Evolutionary conservation across 64 coral and sea anemone species (phyloP).

Genomic region (Pachyseris speciosa): DNA sequence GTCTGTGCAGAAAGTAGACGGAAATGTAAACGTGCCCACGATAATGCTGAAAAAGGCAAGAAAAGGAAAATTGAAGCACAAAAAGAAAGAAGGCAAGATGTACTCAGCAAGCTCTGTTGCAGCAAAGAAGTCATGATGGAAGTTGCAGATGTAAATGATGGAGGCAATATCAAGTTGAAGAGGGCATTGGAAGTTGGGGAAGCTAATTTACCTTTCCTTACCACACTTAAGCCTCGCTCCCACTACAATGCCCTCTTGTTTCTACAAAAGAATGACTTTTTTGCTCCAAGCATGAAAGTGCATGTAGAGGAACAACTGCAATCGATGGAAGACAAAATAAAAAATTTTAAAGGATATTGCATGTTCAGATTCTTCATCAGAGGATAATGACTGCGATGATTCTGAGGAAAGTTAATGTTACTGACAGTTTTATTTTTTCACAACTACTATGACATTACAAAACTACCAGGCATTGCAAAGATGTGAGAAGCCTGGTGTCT

Average conservation of each 20-base stretch:
- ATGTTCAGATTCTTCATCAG: too few species aligned
- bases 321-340: too few species aligned
- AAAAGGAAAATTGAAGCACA: constrained; percentile 16
- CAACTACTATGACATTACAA: too few species aligned
- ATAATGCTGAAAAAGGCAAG: constrained; percentile 20
- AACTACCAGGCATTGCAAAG: too few species aligned
- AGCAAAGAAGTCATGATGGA: neutral
- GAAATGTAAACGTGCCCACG: neutral
- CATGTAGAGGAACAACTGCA: too few species aligned
- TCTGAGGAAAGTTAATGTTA: too few species aligned
- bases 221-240: neutral
- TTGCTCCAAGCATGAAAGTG: too few species aligned
- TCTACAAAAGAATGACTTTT: neutral
- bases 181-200: neutral
- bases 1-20: neutral
- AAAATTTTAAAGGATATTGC: too few species aligned
- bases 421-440: too few species aligned
- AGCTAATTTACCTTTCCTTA: neutral
- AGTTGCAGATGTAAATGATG: neutral
- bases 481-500: too few species aligned
- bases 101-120: neutral
- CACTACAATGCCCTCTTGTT: neutral
- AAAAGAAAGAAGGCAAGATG: neutral
- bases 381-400: too few species aligned
- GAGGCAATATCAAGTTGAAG: neutral